Evolutionary conservation across 53 echinoderm and acorn worm genomes (phyloP).

Genomic region (Paracentrotus lividus): DNA sequence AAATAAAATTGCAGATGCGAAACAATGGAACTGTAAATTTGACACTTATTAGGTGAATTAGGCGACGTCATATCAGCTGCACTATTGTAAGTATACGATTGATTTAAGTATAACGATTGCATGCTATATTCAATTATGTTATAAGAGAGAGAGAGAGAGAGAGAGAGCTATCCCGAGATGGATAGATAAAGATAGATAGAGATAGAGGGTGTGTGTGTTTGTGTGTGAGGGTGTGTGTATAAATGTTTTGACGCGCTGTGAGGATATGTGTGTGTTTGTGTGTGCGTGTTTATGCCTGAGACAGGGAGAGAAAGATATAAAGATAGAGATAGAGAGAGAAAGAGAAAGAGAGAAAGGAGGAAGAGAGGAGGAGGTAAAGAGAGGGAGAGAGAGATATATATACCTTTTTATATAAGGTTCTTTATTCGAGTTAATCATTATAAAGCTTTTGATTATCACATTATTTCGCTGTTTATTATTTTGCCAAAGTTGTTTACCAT

Average conservation of each 20-base stretch:
- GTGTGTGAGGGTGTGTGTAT: background rate
- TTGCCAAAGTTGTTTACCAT: too few relatives aligned
- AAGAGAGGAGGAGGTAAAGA: background rate
- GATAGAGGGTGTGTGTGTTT: background rate
- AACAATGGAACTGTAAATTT: background rate
- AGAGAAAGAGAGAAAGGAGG: background rate
- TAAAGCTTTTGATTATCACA: too few relatives aligned
- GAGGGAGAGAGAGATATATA: background rate
- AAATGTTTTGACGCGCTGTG: background rate
- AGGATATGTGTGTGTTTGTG: background rate
- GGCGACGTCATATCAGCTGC: background rate
- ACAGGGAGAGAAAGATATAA: background rate
- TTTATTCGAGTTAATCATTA: too few relatives aligned
- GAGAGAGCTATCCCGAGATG: background rate
- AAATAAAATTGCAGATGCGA: slow-evolving; percentile 11
- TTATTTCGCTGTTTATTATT: too few relatives aligned
- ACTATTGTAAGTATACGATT: background rate
- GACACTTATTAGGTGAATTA: background rate
- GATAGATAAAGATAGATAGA: background rate
- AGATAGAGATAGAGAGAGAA: background rate
- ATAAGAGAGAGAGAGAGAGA: background rate
- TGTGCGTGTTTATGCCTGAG: background rate
- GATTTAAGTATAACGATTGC: too few relatives aligned
- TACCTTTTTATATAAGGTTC: too few relatives aligned
- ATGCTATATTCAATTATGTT: background rate